Conservation (phyloP, 1,140 invertebrate genomes). For the roundworm (Caenorhabditis elegans) region DNA sequence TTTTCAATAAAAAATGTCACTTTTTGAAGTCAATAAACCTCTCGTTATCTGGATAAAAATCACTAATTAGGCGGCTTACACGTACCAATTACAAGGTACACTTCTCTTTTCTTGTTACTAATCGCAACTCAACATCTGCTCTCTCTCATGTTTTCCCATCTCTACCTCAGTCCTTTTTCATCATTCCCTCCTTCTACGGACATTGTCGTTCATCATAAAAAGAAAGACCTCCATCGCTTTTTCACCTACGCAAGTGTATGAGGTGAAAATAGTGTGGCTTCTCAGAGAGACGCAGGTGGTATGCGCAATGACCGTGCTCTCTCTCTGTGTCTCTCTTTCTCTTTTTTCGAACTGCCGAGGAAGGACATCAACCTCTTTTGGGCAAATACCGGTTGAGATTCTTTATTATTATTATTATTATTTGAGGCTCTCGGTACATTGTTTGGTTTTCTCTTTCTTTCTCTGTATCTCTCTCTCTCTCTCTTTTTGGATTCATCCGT, state of each 20-base stretch:
- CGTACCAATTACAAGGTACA: neutral
- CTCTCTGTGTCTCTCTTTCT: no score
- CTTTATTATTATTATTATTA: constrained; percentile 16
- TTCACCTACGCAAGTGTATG: constrained; percentile 20
- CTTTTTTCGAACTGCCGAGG: no score
- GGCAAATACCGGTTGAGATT: neutral
- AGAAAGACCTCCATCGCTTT: neutral
- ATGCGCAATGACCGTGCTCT: constrained; percentile 5
- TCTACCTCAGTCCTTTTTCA: no score
- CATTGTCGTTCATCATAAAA: constrained; percentile 19
- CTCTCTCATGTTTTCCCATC: neutral
- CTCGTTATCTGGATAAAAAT: no score
- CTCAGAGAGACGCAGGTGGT: neutral
- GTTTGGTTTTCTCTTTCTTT: neutral
- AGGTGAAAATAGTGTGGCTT: neutral
- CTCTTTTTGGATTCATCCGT: neutral
- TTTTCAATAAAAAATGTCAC: no score
- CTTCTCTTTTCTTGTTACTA: neutral
- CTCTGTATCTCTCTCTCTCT: neutral
- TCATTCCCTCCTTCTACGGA: neutral
- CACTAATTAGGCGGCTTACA: neutral
- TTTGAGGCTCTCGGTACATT: neutral
- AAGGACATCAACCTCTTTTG: neutral
- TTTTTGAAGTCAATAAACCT: no score
- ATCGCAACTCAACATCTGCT: neutral